Evolutionary conservation across 2,888 invertebrate species (phyloP).

Genomic region (Agonopterix alstromeriana): DNA sequence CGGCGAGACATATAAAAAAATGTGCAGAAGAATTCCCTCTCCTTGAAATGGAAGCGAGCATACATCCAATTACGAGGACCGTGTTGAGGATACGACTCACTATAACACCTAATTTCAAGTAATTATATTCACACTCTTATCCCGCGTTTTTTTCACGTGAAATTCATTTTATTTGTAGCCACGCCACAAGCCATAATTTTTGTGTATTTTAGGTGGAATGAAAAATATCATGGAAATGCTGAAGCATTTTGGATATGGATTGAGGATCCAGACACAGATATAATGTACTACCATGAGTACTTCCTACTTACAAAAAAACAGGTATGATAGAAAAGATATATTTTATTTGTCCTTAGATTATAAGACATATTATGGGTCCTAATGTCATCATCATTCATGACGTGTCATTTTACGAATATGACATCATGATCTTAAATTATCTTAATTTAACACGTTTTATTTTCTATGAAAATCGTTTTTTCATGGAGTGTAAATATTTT

Average conservation of each 20-base stretch:
- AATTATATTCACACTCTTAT: conserved; percentile 13
- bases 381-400: too few relatives aligned
- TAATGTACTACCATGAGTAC: conserved; percentile 97
- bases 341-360: too few relatives aligned
- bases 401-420: too few relatives aligned
- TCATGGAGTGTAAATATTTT: too few relatives aligned
- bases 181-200: neutral
- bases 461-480: too few relatives aligned
- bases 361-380: too few relatives aligned
- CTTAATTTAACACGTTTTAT: too few relatives aligned
- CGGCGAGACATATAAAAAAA: conserved; percentile 86
- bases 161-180: too few relatives aligned
- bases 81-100: conserved; percentile 89
- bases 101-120: conserved; percentile 83
- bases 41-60: conserved; percentile 86
- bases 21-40: conserved; percentile 91
- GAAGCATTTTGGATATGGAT: conserved; percentile 99
- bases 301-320: conserved; percentile 89
- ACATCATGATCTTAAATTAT: too few relatives aligned
- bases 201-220: conserved; percentile 84
- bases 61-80: conserved; percentile 97
- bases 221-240: conserved; percentile 90
- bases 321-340: conserved; percentile 46
- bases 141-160: too few relatives aligned
- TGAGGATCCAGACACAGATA: conserved; percentile 95